Conservation (phyloP, 2,888 invertebrate genomes). For the Aleiodes testaceus region DNA sequence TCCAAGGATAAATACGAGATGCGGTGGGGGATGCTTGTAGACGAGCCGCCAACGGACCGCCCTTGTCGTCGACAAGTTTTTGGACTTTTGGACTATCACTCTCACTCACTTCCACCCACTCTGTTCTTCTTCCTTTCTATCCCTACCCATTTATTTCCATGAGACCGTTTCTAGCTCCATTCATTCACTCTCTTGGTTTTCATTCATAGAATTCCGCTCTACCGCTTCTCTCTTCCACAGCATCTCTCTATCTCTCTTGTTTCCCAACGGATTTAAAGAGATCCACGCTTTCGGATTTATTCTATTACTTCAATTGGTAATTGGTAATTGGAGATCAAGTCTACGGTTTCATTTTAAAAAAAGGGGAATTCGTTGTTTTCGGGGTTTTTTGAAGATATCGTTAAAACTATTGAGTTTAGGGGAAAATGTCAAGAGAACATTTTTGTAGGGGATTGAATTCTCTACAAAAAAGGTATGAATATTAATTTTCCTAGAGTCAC, state of each 20-base stretch:
- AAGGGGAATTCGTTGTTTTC: too few relatives aligned
- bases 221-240: conserved; percentile 22
- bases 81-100: conserved; percentile 45
- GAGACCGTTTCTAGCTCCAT: conserved; percentile 19
- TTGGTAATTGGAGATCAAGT: too few relatives aligned
- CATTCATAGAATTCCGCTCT: conserved; percentile 33
- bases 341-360: too few relatives aligned
- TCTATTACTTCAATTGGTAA: too few relatives aligned
- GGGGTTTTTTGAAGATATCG: too few relatives aligned
- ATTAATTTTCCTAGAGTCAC: too few relatives aligned
- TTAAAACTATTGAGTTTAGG: too few relatives aligned
- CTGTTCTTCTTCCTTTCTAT: conserved; percentile 9
- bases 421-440: too few relatives aligned
- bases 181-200: conserved; percentile 42
- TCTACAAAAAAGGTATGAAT: too few relatives aligned
- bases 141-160: background rate
- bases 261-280: background rate
- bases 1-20: conserved; percentile 26
- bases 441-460: too few relatives aligned
- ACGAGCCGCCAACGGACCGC: conserved; percentile 30
- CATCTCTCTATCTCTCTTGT: conserved; percentile 4
- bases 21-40: conserved; percentile 12
- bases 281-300: background rate
- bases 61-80: conserved; percentile 43
- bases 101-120: conserved; percentile 33